Evolutionary conservation across 1,140 invertebrate species (phyloP).

Genomic region (Cydia pomonella): DNA sequence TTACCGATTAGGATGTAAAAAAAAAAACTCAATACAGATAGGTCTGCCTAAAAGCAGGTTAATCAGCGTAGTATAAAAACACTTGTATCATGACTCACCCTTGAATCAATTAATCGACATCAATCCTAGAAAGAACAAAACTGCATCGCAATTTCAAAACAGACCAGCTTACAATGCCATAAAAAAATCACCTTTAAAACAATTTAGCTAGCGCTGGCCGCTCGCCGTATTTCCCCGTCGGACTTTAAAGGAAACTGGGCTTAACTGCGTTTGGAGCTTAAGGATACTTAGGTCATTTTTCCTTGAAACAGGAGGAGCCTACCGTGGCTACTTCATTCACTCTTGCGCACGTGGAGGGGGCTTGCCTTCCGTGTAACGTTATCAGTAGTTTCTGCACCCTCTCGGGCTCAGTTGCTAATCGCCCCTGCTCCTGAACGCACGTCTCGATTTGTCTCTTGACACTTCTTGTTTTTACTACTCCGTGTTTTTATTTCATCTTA

Average conservation of each 20-base stretch:
- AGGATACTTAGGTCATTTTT: constrained; percentile 32
- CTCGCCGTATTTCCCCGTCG: not conserved
- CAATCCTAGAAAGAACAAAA: not conserved
- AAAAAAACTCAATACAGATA: no score
- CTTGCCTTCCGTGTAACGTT: constrained; percentile 76
- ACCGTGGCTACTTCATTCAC: constrained; percentile 71
- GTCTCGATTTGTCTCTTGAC: constrained; percentile 55
- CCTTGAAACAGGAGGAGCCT: constrained; percentile 53
- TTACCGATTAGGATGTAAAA: no score
- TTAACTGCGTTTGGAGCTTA: not conserved
- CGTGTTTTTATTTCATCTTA: not conserved
- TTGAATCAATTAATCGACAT: not conserved
- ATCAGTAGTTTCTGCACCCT: constrained; percentile 78
- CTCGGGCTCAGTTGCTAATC: constrained; percentile 73
- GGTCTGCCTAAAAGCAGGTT: not conserved
- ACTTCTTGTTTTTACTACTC: constrained; percentile 52
- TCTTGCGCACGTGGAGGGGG: constrained; percentile 66
- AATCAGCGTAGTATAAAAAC: not conserved
- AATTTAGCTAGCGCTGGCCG: not conserved
- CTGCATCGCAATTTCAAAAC: not conserved
- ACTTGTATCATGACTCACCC: not conserved
- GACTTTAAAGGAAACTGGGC: not conserved
- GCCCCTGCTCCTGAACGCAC: constrained; percentile 72
- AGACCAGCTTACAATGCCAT: constrained; percentile 12
- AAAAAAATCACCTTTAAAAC: constrained; percentile 12